Evolutionary conservation across 2,113 vertebrate genomes (phyloP).

Genomic region (Chamaea fasciata): DNA sequence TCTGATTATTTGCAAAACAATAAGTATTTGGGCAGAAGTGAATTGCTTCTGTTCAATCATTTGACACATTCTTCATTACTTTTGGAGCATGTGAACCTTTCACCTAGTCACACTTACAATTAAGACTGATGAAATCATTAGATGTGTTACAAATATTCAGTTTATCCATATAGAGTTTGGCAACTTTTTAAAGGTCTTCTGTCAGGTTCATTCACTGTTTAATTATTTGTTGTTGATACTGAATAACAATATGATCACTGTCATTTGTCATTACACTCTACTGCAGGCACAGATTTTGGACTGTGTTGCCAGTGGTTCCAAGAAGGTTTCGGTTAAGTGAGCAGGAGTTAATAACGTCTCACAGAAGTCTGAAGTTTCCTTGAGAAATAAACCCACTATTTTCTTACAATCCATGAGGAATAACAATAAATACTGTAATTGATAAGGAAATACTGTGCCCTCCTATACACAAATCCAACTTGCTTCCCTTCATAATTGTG

Average conservation of each 20-base stretch:
- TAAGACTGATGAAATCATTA: constrained; percentile 84
- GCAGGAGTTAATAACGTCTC: background rate
- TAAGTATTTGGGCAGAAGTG: constrained; percentile 66
- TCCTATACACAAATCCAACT: background rate
- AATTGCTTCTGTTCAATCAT: constrained; percentile 66
- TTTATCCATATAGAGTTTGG: constrained; percentile 76
- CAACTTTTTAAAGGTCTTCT: constrained; percentile 79
- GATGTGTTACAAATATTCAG: constrained; percentile 73
- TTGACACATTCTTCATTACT: constrained; percentile 71
- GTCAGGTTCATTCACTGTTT: constrained; percentile 75
- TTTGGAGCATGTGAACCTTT: constrained; percentile 58
- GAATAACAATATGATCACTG: constrained; percentile 57
- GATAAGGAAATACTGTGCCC: background rate
- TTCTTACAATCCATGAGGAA: background rate
- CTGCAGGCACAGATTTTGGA: constrained; percentile 29
- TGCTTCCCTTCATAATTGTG: background rate
- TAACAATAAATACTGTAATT: background rate
- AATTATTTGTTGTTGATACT: constrained; percentile 69
- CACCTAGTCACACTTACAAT: constrained; percentile 65
- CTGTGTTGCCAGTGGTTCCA: background rate
- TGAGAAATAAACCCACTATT: background rate
- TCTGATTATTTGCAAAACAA: constrained; percentile 68
- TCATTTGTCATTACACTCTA: constrained; percentile 56
- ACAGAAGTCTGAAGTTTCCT: background rate
- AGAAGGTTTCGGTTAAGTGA: constrained; percentile 12